Conservation (phyloP, 2,888 invertebrate species). For the Microctonus hyperodae region DNA sequence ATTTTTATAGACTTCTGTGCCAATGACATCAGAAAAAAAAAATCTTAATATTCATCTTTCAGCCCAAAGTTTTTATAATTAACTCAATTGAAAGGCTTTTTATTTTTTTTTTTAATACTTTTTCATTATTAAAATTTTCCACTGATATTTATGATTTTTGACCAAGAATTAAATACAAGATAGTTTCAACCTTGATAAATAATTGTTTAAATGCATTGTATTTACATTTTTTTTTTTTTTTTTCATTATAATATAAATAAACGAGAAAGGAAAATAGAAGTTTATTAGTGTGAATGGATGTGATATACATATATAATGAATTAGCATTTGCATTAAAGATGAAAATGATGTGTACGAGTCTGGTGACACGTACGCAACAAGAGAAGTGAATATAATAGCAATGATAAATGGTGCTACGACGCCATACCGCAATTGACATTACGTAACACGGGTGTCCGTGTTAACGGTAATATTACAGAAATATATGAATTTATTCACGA, state of each 20-base stretch:
- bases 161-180: neutral
- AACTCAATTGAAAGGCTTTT: neutral
- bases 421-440: neutral
- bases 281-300: neutral
- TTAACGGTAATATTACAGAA: neutral
- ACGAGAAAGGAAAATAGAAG: neutral
- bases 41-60: neutral
- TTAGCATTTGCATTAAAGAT: neutral
- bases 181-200: neutral
- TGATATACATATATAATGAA: too few species aligned
- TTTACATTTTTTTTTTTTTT: too few species aligned
- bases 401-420: neutral
- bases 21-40: neutral
- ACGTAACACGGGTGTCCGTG: neutral
- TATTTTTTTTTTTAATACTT: neutral
- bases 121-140: neutral
- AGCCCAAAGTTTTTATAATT: neutral
- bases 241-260: neutral
- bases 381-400: conserved; percentile 1
- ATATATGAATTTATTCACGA: conserved; percentile 1
- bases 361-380: neutral
- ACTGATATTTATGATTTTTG: neutral
- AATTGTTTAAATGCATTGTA: neutral
- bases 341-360: neutral
- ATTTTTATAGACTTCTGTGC: neutral